Evolutionary conservation across 1,140 invertebrate species (phyloP), one percentile per base, ranked within the genome.

Genomic region (Andrena cerasifolii): DNA sequence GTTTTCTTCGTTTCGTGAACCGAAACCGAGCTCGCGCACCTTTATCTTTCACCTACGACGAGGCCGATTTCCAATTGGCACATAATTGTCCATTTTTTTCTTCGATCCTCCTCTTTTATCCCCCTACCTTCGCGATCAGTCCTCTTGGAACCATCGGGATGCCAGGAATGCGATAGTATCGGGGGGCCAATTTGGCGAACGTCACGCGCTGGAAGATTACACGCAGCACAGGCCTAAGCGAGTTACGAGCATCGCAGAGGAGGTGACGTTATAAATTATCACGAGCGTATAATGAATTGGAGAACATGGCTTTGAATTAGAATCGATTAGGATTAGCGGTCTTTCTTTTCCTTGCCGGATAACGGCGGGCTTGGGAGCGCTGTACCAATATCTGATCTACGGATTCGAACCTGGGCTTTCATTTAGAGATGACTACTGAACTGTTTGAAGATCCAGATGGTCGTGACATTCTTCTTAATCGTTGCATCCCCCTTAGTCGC

Each of bases 1-100:
- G 51, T 56, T 58, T 6, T 3, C 18, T 53, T 47, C 40, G 51
- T 67, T 75, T 62, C 72, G 49, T 56, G 40, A 58, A 75, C 31
- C 73, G 21, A 58, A 33, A 58, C 51, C 3, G n/a, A 47, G 4
- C 59, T n/a, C n/a, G n/a, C 5, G 1, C 16, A 16, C 18, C 12
- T 59, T 63, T 43, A 58, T 31, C 31, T 40, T 63, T 10, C 36
- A 33, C 53, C 18, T 33, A 8, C 21, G 33, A 8, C n/a, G 51
- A 12, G 18, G 45, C n/a, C 45, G 65, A 67, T 67, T 36, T 51
- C n/a, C n/a, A 59, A 24, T 43, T 14, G 16, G 47, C 21, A 21
- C 8, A 66, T 16, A 16, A 33, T 2, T 36, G 0, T 33, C 18
- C 3, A n/a, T 18, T 18, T 16, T 67, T 33, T 12, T 16, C 28